These are phyloP conservation scores for Geodia barretti DNA, from an alignment of 37 sponge, comb jelly and placozoan genomes.

Conservation along the genomic window DNA sequence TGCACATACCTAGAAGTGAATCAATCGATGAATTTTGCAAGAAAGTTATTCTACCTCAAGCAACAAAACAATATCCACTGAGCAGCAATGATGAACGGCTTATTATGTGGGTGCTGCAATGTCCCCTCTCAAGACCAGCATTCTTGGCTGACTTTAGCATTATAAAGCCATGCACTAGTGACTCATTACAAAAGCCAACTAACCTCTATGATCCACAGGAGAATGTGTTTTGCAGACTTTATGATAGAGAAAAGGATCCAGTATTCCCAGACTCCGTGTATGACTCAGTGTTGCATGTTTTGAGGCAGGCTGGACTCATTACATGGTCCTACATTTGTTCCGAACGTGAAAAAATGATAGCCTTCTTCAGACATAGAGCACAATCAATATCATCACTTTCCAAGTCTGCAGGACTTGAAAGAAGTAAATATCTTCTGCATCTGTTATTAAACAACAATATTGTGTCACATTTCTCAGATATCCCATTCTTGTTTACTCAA, in stretches of 20 bases:
- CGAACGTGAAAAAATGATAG: background rate
- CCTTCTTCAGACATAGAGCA: slow-evolving; percentile 26
- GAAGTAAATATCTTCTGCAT: slow-evolving; percentile 8
- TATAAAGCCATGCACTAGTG: background rate
- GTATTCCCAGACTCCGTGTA: slow-evolving; percentile 30
- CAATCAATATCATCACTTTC: slow-evolving; percentile 6
- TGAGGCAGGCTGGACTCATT: slow-evolving; percentile 27
- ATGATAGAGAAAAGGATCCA: slow-evolving; percentile 14
- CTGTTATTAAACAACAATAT: background rate
- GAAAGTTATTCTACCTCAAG: slow-evolving; percentile 26
- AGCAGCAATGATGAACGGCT: slow-evolving; percentile 21
- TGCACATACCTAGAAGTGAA: background rate
- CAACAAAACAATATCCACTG: background rate
- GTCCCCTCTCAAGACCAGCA: background rate
- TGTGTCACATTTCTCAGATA: background rate
- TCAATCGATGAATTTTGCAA: slow-evolving; percentile 21
- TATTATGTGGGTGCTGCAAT: slow-evolving; percentile 36
- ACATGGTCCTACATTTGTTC: slow-evolving; percentile 27
- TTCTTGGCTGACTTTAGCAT: background rate
- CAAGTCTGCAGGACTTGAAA: background rate
- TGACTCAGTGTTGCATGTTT: background rate
- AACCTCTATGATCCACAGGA: slow-evolving; percentile 48
- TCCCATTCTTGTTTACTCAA: slow-evolving; percentile 28
- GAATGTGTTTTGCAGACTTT: slow-evolving; percentile 13
- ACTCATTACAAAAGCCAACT: background rate